Evolutionary conservation across 2,888 invertebrate genomes (phyloP).

Genomic region (Pristionchus mayeri): DNA sequence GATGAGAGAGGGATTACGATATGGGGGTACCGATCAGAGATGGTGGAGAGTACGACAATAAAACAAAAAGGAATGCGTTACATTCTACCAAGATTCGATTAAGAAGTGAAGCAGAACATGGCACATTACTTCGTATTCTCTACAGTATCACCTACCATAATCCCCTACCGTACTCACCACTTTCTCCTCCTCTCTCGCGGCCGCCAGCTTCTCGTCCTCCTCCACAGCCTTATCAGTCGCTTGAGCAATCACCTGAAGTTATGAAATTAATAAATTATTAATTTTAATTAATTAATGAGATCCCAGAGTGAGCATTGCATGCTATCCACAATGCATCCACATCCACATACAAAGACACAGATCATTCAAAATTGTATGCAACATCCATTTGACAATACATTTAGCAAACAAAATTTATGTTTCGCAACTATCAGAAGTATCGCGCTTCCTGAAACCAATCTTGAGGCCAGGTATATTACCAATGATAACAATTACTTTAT

Average conservation of each 20-base stretch:
- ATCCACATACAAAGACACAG: too few relatives aligned
- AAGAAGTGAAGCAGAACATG: too few relatives aligned
- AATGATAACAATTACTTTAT: too few relatives aligned
- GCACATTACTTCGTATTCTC: background rate
- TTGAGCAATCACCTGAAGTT: background rate
- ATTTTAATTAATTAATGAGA: background rate
- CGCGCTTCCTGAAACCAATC: background rate
- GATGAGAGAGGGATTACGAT: too few relatives aligned
- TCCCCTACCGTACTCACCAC: background rate
- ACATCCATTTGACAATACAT: background rate
- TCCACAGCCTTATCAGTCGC: background rate
- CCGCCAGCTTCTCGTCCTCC: conserved; percentile 33
- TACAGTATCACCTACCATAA: background rate
- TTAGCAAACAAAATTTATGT: background rate
- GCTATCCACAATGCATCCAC: too few relatives aligned
- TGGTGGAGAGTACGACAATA: too few relatives aligned
- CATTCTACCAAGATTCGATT: too few relatives aligned
- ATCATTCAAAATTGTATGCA: background rate
- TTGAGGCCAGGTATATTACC: too few relatives aligned
- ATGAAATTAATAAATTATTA: background rate
- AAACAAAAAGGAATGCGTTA: too few relatives aligned
- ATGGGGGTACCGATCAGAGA: too few relatives aligned
- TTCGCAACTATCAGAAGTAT: background rate
- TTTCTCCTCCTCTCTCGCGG: background rate
- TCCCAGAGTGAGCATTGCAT: too few relatives aligned